Conservation (phyloP, 2,113 vertebrate genomes). For the Phrynosoma blainvillii region DNA sequence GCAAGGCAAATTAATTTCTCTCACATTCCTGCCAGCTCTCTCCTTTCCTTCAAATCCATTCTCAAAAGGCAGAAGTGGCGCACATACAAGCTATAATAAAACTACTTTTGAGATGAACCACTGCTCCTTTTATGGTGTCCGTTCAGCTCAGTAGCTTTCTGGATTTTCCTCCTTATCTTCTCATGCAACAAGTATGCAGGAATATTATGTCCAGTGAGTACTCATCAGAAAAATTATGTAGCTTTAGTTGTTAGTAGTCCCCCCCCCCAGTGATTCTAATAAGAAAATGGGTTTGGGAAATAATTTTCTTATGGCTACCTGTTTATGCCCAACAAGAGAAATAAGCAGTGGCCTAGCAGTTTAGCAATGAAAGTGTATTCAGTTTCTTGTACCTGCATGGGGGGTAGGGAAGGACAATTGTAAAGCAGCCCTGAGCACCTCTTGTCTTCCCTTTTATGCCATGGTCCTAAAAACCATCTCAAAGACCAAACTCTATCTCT, state of each 20-base stretch:
- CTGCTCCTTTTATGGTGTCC: not conserved
- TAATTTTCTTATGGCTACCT: not conserved
- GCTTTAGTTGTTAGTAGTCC: not conserved
- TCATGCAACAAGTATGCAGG: not conserved
- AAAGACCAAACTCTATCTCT: not conserved
- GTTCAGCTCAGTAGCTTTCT: not conserved
- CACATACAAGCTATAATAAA: not conserved
- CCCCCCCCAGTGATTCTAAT: not conserved
- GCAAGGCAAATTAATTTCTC: too few species aligned
- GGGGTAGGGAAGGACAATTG: not conserved
- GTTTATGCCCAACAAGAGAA: not conserved
- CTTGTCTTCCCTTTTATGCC: not conserved
- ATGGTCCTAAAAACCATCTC: not conserved
- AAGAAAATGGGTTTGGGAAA: constrained; percentile 18
- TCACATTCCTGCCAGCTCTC: not conserved
- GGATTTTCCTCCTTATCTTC: not conserved
- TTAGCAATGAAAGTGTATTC: not conserved
- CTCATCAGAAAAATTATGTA: not conserved
- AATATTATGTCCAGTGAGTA: not conserved
- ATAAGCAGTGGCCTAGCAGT: not conserved
- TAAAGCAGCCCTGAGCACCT: not conserved
- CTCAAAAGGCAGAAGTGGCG: not conserved
- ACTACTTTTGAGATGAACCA: accelerated
- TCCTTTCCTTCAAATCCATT: not conserved
- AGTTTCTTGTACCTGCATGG: not conserved